phyloP scores from a whole-genome alignment of 2,888 invertebrate genomes.

The Selenia dentaria region DNA sequence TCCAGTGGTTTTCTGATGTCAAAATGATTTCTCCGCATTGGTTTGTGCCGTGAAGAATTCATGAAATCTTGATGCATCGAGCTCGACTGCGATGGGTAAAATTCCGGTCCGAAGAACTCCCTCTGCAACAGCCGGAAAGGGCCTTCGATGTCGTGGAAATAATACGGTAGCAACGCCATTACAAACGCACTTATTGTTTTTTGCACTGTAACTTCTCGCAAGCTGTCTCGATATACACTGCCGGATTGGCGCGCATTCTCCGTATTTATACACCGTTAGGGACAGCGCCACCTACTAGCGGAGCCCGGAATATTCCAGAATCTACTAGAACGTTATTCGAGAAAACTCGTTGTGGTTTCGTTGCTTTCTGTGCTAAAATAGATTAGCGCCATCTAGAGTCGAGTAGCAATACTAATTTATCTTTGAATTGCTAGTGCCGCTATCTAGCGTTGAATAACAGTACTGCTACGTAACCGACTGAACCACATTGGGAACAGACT shows the following conservation, averaged over 20 bases:
- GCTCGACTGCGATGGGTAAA: constrained; percentile 31
- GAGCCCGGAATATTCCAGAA: constrained; percentile 17
- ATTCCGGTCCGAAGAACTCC: constrained; percentile 49
- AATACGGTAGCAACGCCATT: constrained; percentile 65
- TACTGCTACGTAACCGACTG: no score
- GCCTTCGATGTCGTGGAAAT: constrained; percentile 56
- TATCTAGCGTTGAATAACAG: not conserved
- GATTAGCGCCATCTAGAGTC: constrained; percentile 47
- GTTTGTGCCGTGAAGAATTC: constrained; percentile 36
- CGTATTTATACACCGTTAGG: constrained; percentile 43
- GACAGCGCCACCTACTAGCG: constrained; percentile 44
- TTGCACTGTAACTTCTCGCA: constrained; percentile 11
- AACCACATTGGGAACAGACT: no score
- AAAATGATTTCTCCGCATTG: constrained; percentile 41
- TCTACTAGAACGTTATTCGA: not conserved
- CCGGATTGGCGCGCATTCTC: constrained; percentile 8
- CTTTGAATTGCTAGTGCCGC: not conserved
- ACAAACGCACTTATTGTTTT: constrained; percentile 5
- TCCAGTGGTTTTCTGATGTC: constrained; percentile 56
- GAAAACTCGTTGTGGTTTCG: not conserved
- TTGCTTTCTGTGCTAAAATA: no score
- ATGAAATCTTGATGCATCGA: constrained; percentile 44
- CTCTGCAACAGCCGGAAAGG: constrained; percentile 68
- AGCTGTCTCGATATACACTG: constrained; percentile 35
- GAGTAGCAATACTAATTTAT: constrained; percentile 37